Evolutionary conservation across 2,797 vertebrate species (phyloP), one percentile per base, ranked within the genome.

Genomic region (Karalla daura): DNA sequence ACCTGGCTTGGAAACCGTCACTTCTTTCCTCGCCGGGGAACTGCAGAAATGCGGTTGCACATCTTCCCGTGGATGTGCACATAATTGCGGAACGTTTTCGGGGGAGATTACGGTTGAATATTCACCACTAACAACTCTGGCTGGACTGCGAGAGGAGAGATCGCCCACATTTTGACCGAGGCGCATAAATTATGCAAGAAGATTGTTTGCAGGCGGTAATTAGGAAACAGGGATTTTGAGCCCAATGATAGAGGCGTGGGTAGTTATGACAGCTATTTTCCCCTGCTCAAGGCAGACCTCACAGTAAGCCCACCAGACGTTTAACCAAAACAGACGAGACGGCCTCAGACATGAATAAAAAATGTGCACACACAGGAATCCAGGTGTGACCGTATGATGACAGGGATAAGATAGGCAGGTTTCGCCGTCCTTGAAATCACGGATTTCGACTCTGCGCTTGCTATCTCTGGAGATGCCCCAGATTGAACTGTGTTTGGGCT

Each of bases 221-320:
- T 76, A 74, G 68, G 59, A 81, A 76, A 69, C 28, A 51, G 15
- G 33, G 49, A 61, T 70, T 74, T 55, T 41, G n/a, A 65, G 54
- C 58, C n/a, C 41, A 65, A 71, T 75, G 50, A 80, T 52, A 55
- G 45, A 65, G 62, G 32, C 47, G 7, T 55, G 49, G 49, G 58
- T 79, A 74, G 83, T 83, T 80, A 82, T 78, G 63, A 83, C 70
- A 62, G 40, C 39, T 68, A 69, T 78, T 76, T 80, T 69, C 70
- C 64, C 46, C 40, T 41, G 24, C 54, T 74, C 27, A 27, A 66
- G 53, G 64, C 66, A 67, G 84, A 86, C 82, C 82, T 85, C 82
- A 84, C 83, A 83, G 53, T 55, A 32, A 84, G 72, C 55, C 56
- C 52, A 50, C 20, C 66, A 74, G 50, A 73, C 28, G 1, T 43